Conservation (phyloP, 2,113 vertebrate species). For the Lampris incognitus region DNA sequence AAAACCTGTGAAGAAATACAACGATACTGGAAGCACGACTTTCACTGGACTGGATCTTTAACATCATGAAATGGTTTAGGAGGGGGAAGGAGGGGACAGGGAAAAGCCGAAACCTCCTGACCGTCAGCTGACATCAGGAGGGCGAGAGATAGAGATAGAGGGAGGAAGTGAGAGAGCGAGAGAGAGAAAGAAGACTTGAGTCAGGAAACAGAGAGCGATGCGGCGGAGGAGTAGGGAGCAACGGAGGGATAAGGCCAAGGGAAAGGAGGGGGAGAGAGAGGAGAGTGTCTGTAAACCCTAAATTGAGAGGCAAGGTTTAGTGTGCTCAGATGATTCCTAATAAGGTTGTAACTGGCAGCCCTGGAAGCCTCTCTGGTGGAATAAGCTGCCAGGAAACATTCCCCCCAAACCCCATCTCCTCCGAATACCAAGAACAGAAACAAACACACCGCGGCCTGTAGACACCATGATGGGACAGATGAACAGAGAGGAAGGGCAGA, state of each 20-base stretch:
- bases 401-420: constrained; percentile 65
- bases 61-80: neutral
- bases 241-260: constrained; percentile 24
- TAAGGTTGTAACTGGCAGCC: constrained; percentile 82
- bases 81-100: constrained; percentile 25
- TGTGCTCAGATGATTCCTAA: constrained; percentile 82
- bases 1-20: too few relatives aligned
- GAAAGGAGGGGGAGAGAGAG: constrained; percentile 16
- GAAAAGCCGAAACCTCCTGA: constrained; percentile 75
- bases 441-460: constrained; percentile 66
- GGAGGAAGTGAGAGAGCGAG: neutral
- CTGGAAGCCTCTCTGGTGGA: constrained; percentile 65
- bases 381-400: constrained; percentile 82
- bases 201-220: constrained; percentile 33
- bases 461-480: constrained; percentile 43
- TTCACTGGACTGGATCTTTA: too few relatives aligned
- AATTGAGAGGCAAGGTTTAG: constrained; percentile 66
- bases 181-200: constrained; percentile 7
- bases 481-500: constrained; percentile 37
- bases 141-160: neutral
- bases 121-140: constrained; percentile 77
- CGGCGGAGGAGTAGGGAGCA: neutral
- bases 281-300: constrained; percentile 64
- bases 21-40: too few relatives aligned
- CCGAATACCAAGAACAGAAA: constrained; percentile 70